Conservation (phyloP, 2,113 vertebrate genomes). For the Dinomys branickii region DNA sequence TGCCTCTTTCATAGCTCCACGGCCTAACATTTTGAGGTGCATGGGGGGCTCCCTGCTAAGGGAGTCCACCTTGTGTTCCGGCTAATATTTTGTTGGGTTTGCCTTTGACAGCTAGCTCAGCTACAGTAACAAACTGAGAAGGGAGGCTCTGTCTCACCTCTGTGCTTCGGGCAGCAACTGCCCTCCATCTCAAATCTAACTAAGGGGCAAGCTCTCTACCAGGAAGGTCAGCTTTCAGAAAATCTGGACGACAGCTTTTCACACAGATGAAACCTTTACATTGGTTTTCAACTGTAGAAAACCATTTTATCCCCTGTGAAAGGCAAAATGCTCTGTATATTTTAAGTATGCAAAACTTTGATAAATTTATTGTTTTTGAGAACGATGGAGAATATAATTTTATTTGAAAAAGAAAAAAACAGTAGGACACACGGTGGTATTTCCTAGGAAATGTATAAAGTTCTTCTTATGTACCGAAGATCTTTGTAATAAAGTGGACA, state of each 20-base stretch:
- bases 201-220: background rate
- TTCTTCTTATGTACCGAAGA: background rate
- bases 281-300: background rate
- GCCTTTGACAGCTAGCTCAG: background rate
- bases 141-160: background rate
- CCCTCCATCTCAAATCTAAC: conserved; percentile 5
- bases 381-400: conserved; percentile 26
- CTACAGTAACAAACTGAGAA: background rate
- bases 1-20: background rate
- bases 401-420: background rate
- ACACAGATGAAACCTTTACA: background rate
- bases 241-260: background rate
- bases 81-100: background rate
- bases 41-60: background rate
- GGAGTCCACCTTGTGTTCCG: background rate
- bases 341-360: conserved; percentile 29
- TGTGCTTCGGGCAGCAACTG: background rate
- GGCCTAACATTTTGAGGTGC: background rate
- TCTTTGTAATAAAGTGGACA: background rate
- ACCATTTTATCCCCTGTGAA: conserved; percentile 3
- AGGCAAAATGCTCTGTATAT: conserved; percentile 3
- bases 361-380: conserved; percentile 23
- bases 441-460: background rate
- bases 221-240: conserved; percentile 15
- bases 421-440: background rate